phyloP scores from a whole-genome alignment of 1,140 invertebrate genomes.

The Camponotus floridanus region DNA sequence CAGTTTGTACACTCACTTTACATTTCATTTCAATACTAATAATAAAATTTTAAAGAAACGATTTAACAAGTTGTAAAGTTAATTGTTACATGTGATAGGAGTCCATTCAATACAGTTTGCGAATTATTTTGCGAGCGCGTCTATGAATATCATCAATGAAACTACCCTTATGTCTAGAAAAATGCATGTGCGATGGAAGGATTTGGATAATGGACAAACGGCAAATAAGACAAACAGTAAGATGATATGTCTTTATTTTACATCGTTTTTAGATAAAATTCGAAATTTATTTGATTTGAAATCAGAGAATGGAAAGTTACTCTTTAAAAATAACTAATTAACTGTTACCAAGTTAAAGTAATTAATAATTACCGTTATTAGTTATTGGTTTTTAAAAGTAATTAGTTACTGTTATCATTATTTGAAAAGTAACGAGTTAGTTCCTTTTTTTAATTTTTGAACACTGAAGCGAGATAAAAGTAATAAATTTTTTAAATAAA shows the following conservation, averaged over 20 bases:
- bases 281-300: no score
- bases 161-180: not conserved
- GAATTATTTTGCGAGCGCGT: not conserved
- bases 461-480: no score
- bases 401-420: no score
- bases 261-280: not conserved
- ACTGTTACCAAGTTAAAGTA: no score
- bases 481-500: no score
- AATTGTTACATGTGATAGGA: constrained; percentile 1
- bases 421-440: no score
- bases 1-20: no score
- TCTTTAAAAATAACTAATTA: no score
- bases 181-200: constrained; percentile 38
- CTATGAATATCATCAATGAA: not conserved
- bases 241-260: not conserved
- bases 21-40: not conserved
- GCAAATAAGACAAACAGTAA: constrained; percentile 32
- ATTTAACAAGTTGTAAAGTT: not conserved
- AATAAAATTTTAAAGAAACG: not conserved
- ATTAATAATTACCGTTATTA: no score
- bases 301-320: no score
- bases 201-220: not conserved
- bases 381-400: no score
- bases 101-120: not conserved
- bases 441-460: no score